phyloP scores from a whole-genome alignment of 2,113 vertebrate genomes.

The Python bivittatus region DNA sequence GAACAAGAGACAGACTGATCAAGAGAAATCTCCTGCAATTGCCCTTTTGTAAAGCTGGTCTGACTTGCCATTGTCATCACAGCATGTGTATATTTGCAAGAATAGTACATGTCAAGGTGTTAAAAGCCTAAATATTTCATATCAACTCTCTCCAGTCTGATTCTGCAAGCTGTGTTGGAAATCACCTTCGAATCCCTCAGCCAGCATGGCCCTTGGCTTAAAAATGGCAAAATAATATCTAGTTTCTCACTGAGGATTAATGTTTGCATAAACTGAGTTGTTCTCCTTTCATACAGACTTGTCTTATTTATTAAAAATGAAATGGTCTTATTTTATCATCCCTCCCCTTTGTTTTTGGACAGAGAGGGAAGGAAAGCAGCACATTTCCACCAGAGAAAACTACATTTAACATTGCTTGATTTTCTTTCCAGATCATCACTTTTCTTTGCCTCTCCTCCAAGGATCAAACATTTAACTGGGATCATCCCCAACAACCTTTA shows the following conservation, averaged over 20 bases:
- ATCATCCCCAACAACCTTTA: constrained; percentile 4
- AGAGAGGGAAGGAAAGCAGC: background rate
- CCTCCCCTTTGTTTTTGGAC: background rate
- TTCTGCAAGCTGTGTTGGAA: background rate
- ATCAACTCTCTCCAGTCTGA: background rate
- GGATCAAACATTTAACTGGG: background rate
- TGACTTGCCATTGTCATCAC: background rate
- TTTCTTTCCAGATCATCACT: constrained; percentile 10
- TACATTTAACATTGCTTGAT: constrained; percentile 4
- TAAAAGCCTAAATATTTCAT: background rate
- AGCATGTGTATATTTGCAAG: background rate
- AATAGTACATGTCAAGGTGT: background rate
- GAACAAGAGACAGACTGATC: background rate
- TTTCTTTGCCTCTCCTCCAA: background rate
- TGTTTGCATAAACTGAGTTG: background rate
- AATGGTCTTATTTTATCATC: background rate
- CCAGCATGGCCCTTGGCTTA: background rate
- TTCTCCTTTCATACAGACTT: background rate
- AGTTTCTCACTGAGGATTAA: background rate
- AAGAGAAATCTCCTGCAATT: background rate
- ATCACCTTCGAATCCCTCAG: background rate
- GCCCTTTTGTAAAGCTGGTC: background rate
- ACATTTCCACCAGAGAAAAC: background rate
- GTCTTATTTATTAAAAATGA: background rate
- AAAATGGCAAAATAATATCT: background rate